Evolutionary conservation across 2,113 vertebrate species (phyloP).

Genomic region (Corythornis vintsioides): DNA sequence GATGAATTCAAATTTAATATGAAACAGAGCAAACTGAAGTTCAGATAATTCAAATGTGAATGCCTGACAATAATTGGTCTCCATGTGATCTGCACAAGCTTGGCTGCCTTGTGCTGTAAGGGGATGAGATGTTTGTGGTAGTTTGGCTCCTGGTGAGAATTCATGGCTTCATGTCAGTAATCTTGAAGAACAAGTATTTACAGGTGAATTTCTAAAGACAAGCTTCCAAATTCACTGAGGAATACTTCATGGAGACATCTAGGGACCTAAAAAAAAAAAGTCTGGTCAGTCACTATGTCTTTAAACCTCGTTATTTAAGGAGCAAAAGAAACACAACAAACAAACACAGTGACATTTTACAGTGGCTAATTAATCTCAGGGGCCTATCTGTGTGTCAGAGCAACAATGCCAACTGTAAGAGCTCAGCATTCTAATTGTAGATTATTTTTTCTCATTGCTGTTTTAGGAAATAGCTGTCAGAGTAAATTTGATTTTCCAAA

Average conservation of each 20-base stretch:
- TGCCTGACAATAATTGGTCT: background rate
- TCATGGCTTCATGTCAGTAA: background rate
- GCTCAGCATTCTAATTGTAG: background rate
- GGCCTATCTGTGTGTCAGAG: background rate
- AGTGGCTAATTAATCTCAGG: background rate
- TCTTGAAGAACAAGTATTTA: background rate
- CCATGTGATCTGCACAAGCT: background rate
- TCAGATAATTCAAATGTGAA: background rate
- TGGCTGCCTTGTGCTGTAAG: background rate
- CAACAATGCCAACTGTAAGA: background rate
- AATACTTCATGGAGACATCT: background rate
- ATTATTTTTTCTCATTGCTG: background rate
- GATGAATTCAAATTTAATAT: background rate
- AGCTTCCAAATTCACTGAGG: background rate
- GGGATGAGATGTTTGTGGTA: background rate
- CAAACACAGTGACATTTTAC: background rate
- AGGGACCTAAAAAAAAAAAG: background rate
- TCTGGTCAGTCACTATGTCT: background rate
- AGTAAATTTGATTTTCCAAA: background rate
- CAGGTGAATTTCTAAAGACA: background rate
- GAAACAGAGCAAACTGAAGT: background rate
- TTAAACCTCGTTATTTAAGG: background rate
- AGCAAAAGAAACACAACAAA: background rate
- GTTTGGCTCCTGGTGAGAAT: background rate
- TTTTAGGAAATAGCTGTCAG: background rate